phyloP scores from a whole-genome alignment of 2,113 vertebrate species.

The Barbus barbus region DNA sequence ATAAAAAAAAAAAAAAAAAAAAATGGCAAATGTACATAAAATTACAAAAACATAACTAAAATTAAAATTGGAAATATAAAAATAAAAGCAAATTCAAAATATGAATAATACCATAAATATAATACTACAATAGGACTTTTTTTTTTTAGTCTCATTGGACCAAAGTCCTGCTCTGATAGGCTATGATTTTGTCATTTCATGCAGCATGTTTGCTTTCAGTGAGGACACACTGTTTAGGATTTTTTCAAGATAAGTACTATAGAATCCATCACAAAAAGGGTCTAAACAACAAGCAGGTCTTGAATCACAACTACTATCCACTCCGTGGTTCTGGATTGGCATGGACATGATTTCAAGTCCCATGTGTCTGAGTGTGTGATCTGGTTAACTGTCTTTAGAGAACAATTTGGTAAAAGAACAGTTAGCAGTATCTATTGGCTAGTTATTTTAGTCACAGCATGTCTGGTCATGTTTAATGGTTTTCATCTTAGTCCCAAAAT shows the following conservation, averaged over 20 bases:
- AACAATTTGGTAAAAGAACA: too few relatives aligned
- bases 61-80: too few relatives aligned
- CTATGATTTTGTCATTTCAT: not conserved
- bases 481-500: not conserved
- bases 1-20: too few relatives aligned
- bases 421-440: not conserved
- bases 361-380: not conserved
- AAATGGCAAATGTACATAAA: too few relatives aligned
- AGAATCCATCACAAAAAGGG: not conserved
- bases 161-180: too few relatives aligned
- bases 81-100: too few relatives aligned
- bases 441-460: not conserved
- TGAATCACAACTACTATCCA: not conserved
- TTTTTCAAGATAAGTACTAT: not conserved
- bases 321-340: not conserved
- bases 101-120: too few relatives aligned
- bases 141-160: too few relatives aligned
- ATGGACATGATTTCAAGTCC: not conserved
- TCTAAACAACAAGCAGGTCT: not conserved
- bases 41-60: too few relatives aligned
- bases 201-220: not conserved
- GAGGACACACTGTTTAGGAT: not conserved
- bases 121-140: too few relatives aligned
- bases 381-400: not conserved
- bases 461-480: slow-evolving; percentile 15